Conservation (phyloP, 2,113 vertebrate genomes). For the Himantopus leucocephalus region DNA sequence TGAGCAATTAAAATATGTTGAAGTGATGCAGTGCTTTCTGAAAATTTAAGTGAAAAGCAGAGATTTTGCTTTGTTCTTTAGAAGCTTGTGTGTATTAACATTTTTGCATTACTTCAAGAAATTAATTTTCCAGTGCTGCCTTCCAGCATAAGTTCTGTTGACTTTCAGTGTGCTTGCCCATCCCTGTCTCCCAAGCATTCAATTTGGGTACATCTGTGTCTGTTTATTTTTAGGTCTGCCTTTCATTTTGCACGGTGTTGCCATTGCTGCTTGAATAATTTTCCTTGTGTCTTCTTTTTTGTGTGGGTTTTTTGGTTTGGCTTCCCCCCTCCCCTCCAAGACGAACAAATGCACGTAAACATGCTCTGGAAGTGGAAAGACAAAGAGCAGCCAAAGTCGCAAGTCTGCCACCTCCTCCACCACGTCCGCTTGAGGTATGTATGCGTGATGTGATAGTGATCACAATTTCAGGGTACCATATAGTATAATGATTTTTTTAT, state of each 20-base stretch:
- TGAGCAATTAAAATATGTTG: not conserved
- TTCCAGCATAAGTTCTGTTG: not conserved
- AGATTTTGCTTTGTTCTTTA: not conserved
- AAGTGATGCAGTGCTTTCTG: not conserved
- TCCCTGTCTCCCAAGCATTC: not conserved
- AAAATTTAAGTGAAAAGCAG: not conserved
- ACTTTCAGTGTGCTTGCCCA: not conserved
- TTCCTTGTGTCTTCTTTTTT: not conserved
- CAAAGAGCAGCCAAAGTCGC: conserved; percentile 84
- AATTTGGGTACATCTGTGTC: not conserved
- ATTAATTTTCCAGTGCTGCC: not conserved
- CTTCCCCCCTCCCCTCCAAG: conserved; percentile 53
- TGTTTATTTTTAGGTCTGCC: not conserved
- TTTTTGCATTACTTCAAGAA: not conserved
- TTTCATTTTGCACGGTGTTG: not conserved
- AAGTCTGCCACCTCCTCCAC: conserved; percentile 80
- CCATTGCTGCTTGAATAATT: not conserved
- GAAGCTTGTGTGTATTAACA: not conserved
- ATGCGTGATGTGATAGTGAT: not conserved
- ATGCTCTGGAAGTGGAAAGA: conserved; percentile 85
- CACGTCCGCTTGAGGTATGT: conserved; percentile 81
- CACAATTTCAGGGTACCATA: not conserved
- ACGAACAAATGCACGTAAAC: conserved; percentile 79
- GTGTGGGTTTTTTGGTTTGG: not conserved
- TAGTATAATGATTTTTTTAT: not conserved